A percentile compares a stretch with the other conserved stretches of the same genome.
Conservation (phyloP, 2,888 invertebrate genomes). For the Polydrusus pterygomalis region DNA sequence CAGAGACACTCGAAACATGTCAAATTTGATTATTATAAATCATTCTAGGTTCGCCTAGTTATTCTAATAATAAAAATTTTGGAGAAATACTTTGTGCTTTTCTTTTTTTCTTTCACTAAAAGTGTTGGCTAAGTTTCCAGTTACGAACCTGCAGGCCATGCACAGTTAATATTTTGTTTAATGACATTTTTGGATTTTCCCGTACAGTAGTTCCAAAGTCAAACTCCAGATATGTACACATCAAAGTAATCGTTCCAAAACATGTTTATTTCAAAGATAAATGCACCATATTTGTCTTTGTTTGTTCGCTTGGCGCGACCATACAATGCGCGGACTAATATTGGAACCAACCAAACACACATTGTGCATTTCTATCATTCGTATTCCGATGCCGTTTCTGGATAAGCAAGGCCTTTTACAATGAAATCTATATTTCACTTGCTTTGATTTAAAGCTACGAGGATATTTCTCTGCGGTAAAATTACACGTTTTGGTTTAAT, state of each 20-base stretch:
- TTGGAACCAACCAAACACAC: slow-evolving; percentile 32
- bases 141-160: no score
- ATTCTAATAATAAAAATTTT: no score
- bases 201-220: no score
- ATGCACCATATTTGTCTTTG: slow-evolving; percentile 34
- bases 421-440: slow-evolving; percentile 44
- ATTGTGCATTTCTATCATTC: slow-evolving; percentile 34
- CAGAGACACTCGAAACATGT: no score
- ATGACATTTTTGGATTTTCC: no score
- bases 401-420: slow-evolving; percentile 37
- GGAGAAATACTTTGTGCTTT: no score
- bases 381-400: slow-evolving; percentile 29
- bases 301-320: slow-evolving; percentile 11
- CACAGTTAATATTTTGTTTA: no score
- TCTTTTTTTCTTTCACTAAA: no score
- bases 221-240: not conserved
- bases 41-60: no score
- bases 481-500: slow-evolving; percentile 18
- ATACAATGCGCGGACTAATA: slow-evolving; percentile 27
- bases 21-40: no score
- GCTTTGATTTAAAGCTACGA: slow-evolving; percentile 30
- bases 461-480: slow-evolving; percentile 18
- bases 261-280: slow-evolving; percentile 28
- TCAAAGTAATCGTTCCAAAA: not conserved
- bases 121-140: no score